Percentiles rank a stretch among this genome's conserved stretches.
phyloP scores from a whole-genome alignment of 2,797 vertebrate species.

The Microctenopoma stevenorrisi region DNA sequence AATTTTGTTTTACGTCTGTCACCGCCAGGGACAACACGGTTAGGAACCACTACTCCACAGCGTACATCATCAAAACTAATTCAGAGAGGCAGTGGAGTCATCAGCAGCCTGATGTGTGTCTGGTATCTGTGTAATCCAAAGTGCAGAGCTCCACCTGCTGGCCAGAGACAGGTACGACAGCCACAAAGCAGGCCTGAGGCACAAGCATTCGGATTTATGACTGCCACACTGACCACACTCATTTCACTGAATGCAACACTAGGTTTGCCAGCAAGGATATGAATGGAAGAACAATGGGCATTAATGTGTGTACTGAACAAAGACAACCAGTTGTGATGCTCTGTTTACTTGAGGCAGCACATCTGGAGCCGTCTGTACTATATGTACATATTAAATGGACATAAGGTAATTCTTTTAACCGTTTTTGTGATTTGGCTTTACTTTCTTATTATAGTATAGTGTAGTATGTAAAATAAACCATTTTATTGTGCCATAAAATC shows the following conservation, averaged over 20 bases:
- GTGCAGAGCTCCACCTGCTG: conserved; percentile 80
- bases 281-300: conserved; percentile 29
- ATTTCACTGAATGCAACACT: conserved; percentile 30
- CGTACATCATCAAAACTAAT: conserved; percentile 67
- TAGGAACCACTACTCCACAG: conserved; percentile 40
- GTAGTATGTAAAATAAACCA: no score
- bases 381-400: conserved; percentile 14
- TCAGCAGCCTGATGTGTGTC: conserved; percentile 43
- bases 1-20: conserved; percentile 70
- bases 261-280: conserved; percentile 46
- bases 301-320: conserved; percentile 23
- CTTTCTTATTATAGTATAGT: neutral
- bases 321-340: conserved; percentile 39
- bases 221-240: conserved; percentile 39
- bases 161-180: conserved; percentile 19
- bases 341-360: conserved; percentile 34
- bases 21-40: conserved; percentile 66
- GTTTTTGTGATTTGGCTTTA: neutral
- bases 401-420: conserved; percentile 13
- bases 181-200: conserved; percentile 17
- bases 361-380: conserved; percentile 26
- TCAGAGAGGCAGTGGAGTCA: conserved; percentile 35
- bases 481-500: no score
- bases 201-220: conserved; percentile 28
- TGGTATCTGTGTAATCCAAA: conserved; percentile 48